A percentile compares a stretch with the other conserved stretches of the same genome.
Conservation (phyloP, 2,797 vertebrate genomes). For the Gadopsis bispinosus region DNA sequence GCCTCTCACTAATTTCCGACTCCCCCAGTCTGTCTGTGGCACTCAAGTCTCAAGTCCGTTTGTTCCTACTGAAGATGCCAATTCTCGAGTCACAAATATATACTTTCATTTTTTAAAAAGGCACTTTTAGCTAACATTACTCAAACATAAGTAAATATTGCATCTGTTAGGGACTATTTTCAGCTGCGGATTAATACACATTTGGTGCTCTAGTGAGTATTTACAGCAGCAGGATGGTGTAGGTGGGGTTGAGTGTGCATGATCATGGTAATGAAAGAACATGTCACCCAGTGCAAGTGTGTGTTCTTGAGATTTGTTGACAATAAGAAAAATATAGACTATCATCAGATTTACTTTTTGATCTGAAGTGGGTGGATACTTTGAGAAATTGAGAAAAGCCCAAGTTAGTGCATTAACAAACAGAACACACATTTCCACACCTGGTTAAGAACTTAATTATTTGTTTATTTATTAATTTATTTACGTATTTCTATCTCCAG, state of each 20-base stretch:
- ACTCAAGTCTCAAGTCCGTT: neutral
- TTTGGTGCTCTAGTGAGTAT: neutral
- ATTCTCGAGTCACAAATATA: neutral
- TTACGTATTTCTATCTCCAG: slow-evolving; percentile 87
- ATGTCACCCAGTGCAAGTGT: neutral
- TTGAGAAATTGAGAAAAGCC: neutral
- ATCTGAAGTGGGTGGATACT: neutral
- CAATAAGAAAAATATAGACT: neutral
- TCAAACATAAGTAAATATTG: neutral
- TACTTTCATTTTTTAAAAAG: neutral
- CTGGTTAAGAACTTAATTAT: slow-evolving; percentile 85
- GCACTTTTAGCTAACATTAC: neutral
- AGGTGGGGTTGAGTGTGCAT: neutral
- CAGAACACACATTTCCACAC: slow-evolving; percentile 67
- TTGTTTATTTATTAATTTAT: slow-evolving; percentile 88
- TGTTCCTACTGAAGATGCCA: neutral
- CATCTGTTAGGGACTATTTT: slow-evolving; percentile 13
- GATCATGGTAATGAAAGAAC: neutral
- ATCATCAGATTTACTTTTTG: neutral
- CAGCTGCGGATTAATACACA: neutral
- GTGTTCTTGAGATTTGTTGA: neutral
- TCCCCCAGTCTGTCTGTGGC: neutral
- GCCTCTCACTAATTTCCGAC: neutral
- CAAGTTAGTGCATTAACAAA: slow-evolving; percentile 12
- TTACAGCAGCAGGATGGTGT: neutral